These are phyloP conservation scores for Drosophila barbarae DNA, from an alignment of 2,888 invertebrate genomes.

Conservation along the genomic window DNA sequence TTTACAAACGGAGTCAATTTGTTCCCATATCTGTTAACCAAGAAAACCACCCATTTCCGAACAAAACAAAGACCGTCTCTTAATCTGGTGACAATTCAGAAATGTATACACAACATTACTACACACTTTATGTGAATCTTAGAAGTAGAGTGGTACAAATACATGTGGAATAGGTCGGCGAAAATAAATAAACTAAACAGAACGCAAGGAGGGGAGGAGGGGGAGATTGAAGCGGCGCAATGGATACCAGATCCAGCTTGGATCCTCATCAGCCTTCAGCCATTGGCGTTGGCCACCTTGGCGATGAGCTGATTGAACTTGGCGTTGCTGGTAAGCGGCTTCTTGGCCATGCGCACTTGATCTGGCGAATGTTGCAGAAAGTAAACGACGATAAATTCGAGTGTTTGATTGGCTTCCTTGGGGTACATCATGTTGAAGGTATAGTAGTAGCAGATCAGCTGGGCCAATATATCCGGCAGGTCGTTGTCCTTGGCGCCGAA, in stretches of 20 bases:
- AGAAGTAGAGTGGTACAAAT: constrained; percentile 58
- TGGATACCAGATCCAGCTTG: constrained; percentile 14
- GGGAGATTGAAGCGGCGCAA: constrained; percentile 25
- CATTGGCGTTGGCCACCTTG: constrained; percentile 68
- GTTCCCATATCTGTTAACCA: too few relatives aligned
- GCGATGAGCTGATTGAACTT: constrained; percentile 66
- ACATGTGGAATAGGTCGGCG: constrained; percentile 56
- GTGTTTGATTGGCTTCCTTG: constrained; percentile 74
- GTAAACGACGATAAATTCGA: constrained; percentile 70
- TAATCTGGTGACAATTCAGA: constrained; percentile 52
- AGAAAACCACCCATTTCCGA: not conserved
- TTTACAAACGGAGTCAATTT: too few relatives aligned
- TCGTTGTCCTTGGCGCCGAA: constrained; percentile 57
- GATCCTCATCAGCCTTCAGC: constrained; percentile 49
- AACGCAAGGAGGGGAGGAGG: constrained; percentile 36
- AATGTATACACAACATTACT: constrained; percentile 73
- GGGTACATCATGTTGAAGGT: constrained; percentile 73
- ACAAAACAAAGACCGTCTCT: constrained; percentile 3
- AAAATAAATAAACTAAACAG: constrained; percentile 72
- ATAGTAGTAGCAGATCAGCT: constrained; percentile 71
- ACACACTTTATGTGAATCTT: constrained; percentile 72
- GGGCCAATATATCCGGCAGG: constrained; percentile 65
- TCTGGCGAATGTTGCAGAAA: constrained; percentile 65
- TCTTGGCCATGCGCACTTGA: constrained; percentile 62
- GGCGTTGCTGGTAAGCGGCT: constrained; percentile 55